Evolutionary conservation across 2,113 vertebrate genomes (phyloP).

Genomic region (Hipposideros armiger): DNA sequence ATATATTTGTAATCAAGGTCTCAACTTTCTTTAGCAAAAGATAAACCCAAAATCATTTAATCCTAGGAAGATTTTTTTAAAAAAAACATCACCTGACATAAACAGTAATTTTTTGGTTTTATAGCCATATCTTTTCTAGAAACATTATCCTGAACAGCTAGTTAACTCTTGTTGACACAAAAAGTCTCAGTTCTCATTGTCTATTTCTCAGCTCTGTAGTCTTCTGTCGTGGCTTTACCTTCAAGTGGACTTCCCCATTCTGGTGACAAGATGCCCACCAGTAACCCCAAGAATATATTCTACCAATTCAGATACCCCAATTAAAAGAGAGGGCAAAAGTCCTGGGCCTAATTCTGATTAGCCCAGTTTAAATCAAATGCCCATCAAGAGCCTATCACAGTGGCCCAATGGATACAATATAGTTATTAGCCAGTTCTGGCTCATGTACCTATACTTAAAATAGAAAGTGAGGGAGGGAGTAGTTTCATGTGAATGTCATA

Average conservation of each 20-base stretch:
- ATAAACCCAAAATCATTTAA: slow-evolving; percentile 25
- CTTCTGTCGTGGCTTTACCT: not conserved
- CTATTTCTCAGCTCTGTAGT: not conserved
- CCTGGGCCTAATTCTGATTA: not conserved
- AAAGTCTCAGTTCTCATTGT: not conserved
- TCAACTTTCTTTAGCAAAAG: not conserved
- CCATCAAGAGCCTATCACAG: not conserved
- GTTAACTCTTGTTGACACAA: not conserved
- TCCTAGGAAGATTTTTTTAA: not conserved
- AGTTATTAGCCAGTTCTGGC: not conserved
- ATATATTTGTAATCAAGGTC: not conserved
- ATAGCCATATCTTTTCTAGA: not conserved
- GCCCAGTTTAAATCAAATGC: not conserved
- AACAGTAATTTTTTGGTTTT: not conserved
- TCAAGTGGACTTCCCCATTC: not conserved
- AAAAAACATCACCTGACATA: not conserved
- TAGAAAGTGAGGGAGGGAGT: not conserved
- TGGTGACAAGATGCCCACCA: not conserved
- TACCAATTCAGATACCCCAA: not conserved
- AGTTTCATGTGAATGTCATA: not conserved
- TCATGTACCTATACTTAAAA: not conserved
- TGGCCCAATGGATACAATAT: not conserved
- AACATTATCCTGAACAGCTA: slow-evolving; percentile 30
- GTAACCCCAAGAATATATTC: not conserved
- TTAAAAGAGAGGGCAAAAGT: not conserved